Base-by-base conservation (phyloP, 2,797 vertebrate species). In the Poecilia gillii region DNA sequence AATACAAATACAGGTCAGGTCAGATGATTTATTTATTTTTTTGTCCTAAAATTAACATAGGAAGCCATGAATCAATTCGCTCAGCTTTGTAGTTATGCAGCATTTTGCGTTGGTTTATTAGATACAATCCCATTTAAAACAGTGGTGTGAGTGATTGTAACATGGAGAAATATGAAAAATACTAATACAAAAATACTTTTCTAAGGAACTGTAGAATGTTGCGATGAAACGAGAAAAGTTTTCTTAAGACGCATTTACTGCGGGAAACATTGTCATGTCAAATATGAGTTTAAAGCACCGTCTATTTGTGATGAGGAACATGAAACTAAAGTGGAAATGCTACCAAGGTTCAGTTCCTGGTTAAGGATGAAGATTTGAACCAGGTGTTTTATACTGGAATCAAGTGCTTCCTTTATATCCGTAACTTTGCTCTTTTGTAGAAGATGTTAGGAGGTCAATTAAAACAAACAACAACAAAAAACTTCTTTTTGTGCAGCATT, bases 381-480 rank as follows among this genome's bases (percentile, higher is more conserved):
- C 62, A 66, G 33, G 23, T 39, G 18, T 66, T 66, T 36, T 11
- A 23, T 39, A 18, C 59, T 62, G 59, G 18, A 62, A 7, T 33
- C 59, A 7, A 33, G 18, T 23, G 36, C 62, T 66, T 66, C 18
- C 33, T 66, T 13, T 33, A 18, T 62, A 62, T 18, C 31, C 13
- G 4, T n/a, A n/a, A n/a, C n/a, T n/a, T n/a, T n/a, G n/a, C n/a
- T n/a, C n/a, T n/a, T n/a, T n/a, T n/a, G n/a, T n/a, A n/a, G n/a
- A n/a, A 14, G 23, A 45, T 45, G 68, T 16, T 45, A 45, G 23
- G 6, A 70, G 39, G 66, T 70, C 39, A 43, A 70, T n/a, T 41
- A 3, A 25, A 1, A 25, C 12, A 13, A 41, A 41, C 2, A 41
- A 0, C 4, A 2, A 41, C 0, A 53, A n/a, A 9, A 4, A 0